Conservation (phyloP, 1,140 invertebrate species). For the Polypedilum pembai region DNA sequence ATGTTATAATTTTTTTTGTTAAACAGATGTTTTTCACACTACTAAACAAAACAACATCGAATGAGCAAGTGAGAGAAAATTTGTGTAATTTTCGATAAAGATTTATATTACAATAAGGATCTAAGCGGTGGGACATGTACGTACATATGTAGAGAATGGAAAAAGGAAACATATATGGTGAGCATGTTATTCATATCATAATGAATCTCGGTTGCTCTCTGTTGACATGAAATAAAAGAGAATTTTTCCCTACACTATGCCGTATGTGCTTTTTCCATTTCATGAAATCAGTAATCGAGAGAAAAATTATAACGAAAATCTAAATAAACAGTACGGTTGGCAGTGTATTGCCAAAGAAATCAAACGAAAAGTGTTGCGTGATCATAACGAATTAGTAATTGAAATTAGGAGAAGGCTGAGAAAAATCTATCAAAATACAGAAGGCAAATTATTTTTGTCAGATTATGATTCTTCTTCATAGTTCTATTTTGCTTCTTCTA, state of each 20-base stretch:
- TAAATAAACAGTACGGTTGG: not conserved
- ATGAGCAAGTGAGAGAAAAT: not conserved
- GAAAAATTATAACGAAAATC: slow-evolving; percentile 1
- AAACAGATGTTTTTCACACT: slow-evolving; percentile 2
- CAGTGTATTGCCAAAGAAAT: not conserved
- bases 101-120: not conserved
- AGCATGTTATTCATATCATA: not conserved
- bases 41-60: not conserved
- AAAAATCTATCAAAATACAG: too few species aligned
- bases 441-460: not conserved
- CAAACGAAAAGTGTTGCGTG: not conserved
- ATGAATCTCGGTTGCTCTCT: not conserved
- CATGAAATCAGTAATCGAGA: not conserved
- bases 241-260: not conserved
- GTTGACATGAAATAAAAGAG: not conserved
- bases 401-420: not conserved
- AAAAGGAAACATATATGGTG: too few species aligned
- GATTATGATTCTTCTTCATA: not conserved
- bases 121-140: not conserved
- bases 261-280: not conserved
- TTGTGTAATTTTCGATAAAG: not conserved
- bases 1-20: too few species aligned
- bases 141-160: not conserved
- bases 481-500: not conserved
- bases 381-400: slow-evolving; percentile 1